Percentiles rank a stretch among this genome's conserved stretches.
phyloP scores from a whole-genome alignment of 2,113 vertebrate species.

The Geococcyx californianus region DNA sequence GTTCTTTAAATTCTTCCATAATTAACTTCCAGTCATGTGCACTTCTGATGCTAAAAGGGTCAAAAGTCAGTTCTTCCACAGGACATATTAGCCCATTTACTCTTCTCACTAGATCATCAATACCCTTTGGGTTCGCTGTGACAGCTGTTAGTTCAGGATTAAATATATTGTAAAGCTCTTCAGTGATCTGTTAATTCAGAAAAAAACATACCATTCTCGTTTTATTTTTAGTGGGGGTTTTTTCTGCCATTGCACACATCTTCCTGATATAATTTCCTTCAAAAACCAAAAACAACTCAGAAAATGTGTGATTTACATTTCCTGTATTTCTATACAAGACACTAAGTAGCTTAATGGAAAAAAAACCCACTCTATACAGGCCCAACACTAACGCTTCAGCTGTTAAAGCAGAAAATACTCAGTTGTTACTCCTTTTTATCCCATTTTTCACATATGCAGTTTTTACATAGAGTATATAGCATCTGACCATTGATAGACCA shows the following conservation, averaged over 20 bases:
- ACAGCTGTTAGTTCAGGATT: slow-evolving; percentile 85
- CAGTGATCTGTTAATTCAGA: slow-evolving; percentile 75
- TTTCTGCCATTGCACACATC: background rate
- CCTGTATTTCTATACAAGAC: background rate
- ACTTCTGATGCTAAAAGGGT: slow-evolving; percentile 81
- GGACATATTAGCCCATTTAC: slow-evolving; percentile 83
- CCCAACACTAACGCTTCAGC: background rate
- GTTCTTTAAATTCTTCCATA: slow-evolving; percentile 83
- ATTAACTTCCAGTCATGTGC: slow-evolving; percentile 82
- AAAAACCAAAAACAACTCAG: background rate
- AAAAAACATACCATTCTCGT: too few species aligned
- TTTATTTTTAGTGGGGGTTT: background rate
- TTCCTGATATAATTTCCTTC: background rate
- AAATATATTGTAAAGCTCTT: slow-evolving; percentile 90
- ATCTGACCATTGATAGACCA: background rate
- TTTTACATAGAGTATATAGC: background rate
- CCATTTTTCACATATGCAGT: background rate
- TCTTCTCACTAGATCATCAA: slow-evolving; percentile 80
- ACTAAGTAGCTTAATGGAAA: background rate
- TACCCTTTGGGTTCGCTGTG: slow-evolving; percentile 80
- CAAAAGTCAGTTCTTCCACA: slow-evolving; percentile 82
- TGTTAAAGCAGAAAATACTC: background rate
- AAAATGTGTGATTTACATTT: background rate
- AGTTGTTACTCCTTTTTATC: background rate
- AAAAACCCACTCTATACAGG: background rate